Conservation (phyloP, 2,797 vertebrate species). For the Pachyuromys duprasi region DNA sequence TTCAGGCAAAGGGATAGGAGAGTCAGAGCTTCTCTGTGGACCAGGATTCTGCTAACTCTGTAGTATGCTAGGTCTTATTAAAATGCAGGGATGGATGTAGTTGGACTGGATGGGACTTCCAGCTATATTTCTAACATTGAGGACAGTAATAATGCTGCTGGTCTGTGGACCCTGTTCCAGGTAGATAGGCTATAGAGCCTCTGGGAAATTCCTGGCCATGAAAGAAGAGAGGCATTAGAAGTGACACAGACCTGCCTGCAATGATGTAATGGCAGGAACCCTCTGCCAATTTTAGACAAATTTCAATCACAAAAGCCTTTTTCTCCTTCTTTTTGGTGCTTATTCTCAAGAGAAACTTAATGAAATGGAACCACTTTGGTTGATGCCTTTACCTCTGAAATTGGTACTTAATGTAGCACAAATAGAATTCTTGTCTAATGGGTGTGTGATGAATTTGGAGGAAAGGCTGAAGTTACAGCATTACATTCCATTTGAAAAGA, state of each 20-base stretch:
- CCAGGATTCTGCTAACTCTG: neutral
- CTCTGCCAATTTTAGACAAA: neutral
- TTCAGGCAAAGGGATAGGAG: neutral
- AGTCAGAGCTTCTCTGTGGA: neutral
- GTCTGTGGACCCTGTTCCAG: neutral
- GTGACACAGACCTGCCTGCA: neutral
- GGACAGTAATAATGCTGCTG: too few species aligned
- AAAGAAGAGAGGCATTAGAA: neutral
- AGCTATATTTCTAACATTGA: neutral
- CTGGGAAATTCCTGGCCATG: neutral
- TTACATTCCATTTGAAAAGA: conserved; percentile 26
- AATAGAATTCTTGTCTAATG: conserved; percentile 57
- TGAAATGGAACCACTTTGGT: conserved; percentile 59
- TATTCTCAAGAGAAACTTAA: conserved; percentile 67
- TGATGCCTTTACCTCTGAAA: conserved; percentile 58
- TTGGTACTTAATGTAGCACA: conserved; percentile 61
- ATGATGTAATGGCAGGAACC: neutral
- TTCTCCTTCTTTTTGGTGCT: neutral
- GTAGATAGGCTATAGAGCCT: neutral
- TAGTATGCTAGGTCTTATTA: neutral
- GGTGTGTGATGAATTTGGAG: neutral
- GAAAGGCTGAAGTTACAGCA: conserved; percentile 11
- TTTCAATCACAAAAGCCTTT: neutral
- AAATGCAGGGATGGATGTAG: neutral
- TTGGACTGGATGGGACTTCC: neutral